Evolutionary conservation across 2,888 invertebrate species (phyloP), one percentile per base, ranked within the genome.

Genomic region (Leptopilina syphax): DNA sequence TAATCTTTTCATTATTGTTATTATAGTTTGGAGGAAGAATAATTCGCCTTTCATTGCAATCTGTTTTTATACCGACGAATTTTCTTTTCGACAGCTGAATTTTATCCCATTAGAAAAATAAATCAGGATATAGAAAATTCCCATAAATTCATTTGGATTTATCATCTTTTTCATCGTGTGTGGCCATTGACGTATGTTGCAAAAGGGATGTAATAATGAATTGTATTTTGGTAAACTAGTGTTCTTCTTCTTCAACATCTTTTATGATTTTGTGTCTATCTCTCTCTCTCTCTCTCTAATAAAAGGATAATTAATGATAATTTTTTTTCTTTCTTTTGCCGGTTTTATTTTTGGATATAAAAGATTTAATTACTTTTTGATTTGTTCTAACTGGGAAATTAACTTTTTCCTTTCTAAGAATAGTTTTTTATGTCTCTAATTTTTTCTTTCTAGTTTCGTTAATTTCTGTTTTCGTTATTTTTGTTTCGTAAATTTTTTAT

Each of bases 101-200:
- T 34, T 70, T 70, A 70, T 54, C 27, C 27, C 13, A 8, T 50
- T 50, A 50, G 13, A 54, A 47, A 70, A 70, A 13, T 44, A 27
- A 54, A 12, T 6, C 70, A 7, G 12, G 70, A 7, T 50, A 44
- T 4, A 8, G 24, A 4, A 70, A 54, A 50, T 13, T 66, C 13
- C 70, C 50, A 70, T 70, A 70, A 50, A 70, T 70, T 70, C 54
- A 70, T 70, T 70, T 54, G 54, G 13, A 70, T 24, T 24, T 27
- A 54, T 50, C 50, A 54, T 70, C 54, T 47, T 27, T 70, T 70
- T 54, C 47, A 50, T 27, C 44, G 50, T 44, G 24, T 24, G 13
- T 34, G 34, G 34, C 34, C 12, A 13, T 50, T 50, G 3, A 63
- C 9, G 24, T 54, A 47, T 68, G 13, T 12, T 24, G 2, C 44